Conservation (phyloP, 2,797 vertebrate genomes). For the Amblyraja radiata region DNA sequence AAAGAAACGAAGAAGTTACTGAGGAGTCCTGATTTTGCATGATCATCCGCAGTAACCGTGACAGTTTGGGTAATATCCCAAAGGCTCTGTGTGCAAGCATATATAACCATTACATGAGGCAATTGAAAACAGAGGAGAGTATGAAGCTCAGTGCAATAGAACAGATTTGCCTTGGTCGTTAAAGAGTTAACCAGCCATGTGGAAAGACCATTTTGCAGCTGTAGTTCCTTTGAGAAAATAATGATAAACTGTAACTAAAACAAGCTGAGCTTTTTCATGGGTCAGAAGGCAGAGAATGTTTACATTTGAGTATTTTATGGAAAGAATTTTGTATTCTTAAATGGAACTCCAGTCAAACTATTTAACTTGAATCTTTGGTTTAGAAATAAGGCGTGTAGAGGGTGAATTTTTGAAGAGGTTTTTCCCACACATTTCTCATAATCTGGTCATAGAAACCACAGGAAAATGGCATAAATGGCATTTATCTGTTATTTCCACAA, state of each 20-base stretch:
- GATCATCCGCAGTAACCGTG: background rate
- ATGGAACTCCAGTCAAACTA: background rate
- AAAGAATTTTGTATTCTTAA: conserved; percentile 31
- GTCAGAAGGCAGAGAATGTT: conserved; percentile 31
- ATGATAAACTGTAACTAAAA: conserved; percentile 35
- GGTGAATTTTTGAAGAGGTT: background rate
- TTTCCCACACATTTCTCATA: background rate
- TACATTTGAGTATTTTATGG: conserved; percentile 36
- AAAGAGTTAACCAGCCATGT: conserved; percentile 24
- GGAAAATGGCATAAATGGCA: background rate
- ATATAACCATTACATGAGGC: background rate
- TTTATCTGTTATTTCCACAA: background rate
- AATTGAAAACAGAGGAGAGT: background rate
- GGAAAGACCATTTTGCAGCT: conserved; percentile 28
- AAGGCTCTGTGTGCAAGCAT: background rate
- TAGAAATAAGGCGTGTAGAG: background rate
- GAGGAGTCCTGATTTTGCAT: background rate
- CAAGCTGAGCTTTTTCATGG: conserved; percentile 31
- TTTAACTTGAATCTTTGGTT: conserved; percentile 17
- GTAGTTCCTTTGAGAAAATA: conserved; percentile 31
- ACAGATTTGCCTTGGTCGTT: background rate
- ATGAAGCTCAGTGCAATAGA: background rate
- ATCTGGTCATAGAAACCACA: background rate
- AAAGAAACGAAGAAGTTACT: background rate
- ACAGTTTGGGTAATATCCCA: background rate